Base-by-base conservation (phyloP, 2,113 vertebrate genomes). In the Colaptes auratus region DNA sequence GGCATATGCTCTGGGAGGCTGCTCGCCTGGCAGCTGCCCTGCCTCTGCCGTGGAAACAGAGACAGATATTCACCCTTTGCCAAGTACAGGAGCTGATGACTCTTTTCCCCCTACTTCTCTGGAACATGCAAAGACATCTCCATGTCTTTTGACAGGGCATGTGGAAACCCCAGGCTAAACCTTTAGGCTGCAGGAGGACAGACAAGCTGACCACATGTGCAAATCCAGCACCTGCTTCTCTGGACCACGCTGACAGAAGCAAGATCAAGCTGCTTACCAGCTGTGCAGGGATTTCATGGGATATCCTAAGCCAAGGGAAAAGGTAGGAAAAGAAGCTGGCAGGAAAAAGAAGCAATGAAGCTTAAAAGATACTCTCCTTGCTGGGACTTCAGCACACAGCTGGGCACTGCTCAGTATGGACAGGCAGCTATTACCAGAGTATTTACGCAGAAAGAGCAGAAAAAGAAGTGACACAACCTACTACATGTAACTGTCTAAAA, bases 1-100 rank as follows among this genome's bases (percentile, higher is more conserved):
- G 19, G 98, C 97, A 4, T 95, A 65, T 97, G 97, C 61, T 99
- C 98, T 0, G 97, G 97, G 36, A 97, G 76, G 82, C 90, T 96
- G 67, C 95, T 73, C 0, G 91, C 21, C 58, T 97, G 97, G 86
- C 97, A 94, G 44, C 93, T 98, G 35, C 98, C 98, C 21, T 98
- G 98, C 84, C 97, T 98, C 98, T 98, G 96, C 12, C 72, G 78
- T 63, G n/a, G 72, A 59, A 95, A 92, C 15, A 91, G 79, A 0
- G 6, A 90, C 53, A 93, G 42, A 80, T 30, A 24, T 11, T 90
- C 39, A 94, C 12, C 7, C 17, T 15, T 25, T 42, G 55, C 33
- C 16, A 10, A 31, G 7, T 4, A 58, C 1, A 3, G 56, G 24
- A 73, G 30, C 30, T 42, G 21, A 42, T 18, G 31, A 33, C 3